Evolutionary conservation across 2,797 vertebrate genomes (phyloP), one percentile per base, ranked within the genome.

Genomic region (Apogon hyalosoma): DNA sequence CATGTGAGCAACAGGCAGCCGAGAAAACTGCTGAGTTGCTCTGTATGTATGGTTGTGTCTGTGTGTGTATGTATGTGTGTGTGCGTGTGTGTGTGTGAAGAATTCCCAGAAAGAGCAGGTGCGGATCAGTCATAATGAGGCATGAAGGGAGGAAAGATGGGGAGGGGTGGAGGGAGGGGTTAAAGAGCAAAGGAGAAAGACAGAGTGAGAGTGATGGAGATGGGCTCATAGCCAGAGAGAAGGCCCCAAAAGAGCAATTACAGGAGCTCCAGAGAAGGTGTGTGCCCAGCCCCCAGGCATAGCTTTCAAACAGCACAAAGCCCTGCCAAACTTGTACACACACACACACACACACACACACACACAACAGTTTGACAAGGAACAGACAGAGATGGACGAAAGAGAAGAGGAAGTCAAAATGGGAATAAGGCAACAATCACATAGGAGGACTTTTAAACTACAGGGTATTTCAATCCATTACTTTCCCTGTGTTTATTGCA

Each of bases 161-260:
- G 51, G 70, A 38, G 38, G 52, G 54, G 14, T 36, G 42, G 76
- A 47, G 40, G 54, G 63, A 59, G 59, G 63, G 84, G 84, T 72
- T 79, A 82, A 76, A 84, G 77, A 79, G 65, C 41, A 12, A 63
- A 39, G 16, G 55, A 75, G 71, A 70, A 60, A 55, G 74, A 81
- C 67, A 61, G 73, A 77, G 76, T 68, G 73, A 83, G 80, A 83
- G 73, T 84, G 85, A 87, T 80, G 80, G 87, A 79, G 84, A 86
- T 47, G 13, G 84, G 81, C 82, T 80, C 66, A 7, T 73, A 80
- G 88, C 80, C 82, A 88, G 82, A 83, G 82, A 87, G 80, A 71
- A 75, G 73, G 87, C 84, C 91, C 90, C 86, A 74, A 69, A 86
- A 91, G 91, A 90, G 91, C 90, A 92, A 92, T 93, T 92, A 92